These are phyloP conservation scores for Tipula confusa DNA, from an alignment of 2,888 invertebrate genomes.

Conservation along the genomic window DNA sequence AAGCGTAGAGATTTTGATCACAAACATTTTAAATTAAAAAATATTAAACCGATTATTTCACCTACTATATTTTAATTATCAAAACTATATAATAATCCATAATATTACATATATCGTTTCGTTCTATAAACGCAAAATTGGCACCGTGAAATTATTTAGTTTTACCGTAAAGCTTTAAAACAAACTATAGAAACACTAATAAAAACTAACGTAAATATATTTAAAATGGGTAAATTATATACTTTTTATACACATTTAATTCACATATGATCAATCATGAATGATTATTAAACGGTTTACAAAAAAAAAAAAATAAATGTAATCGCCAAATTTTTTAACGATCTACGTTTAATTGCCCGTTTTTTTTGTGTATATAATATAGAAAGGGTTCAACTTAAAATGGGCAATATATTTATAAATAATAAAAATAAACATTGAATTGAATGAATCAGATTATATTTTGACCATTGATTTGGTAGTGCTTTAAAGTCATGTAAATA, in stretches of 20 bases:
- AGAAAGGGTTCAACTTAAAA: not conserved
- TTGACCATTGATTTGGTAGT: not conserved
- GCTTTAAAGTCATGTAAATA: not conserved
- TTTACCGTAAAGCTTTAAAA: not conserved
- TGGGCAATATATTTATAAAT: not conserved
- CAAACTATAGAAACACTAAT: not conserved
- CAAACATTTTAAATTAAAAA: not conserved
- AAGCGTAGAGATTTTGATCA: no score
- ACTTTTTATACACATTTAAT: not conserved
- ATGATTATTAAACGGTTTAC: not conserved
- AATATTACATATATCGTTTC: no score
- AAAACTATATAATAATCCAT: not conserved
- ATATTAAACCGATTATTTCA: not conserved
- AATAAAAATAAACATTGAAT: not conserved
- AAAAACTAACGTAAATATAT: not conserved
- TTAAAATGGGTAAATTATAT: not conserved
- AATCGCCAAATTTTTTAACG: not conserved
- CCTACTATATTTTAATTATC: not conserved
- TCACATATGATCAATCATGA: conserved; percentile 25
- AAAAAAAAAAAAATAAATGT: no score
- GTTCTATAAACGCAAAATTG: not conserved
- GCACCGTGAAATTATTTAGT: not conserved
- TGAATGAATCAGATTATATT: not conserved
- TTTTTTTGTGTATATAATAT: no score
- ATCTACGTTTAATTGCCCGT: not conserved